Evolutionary conservation across 2,888 invertebrate genomes (phyloP), one percentile per base, ranked within the genome.

Genomic region (Tenthredo notha): DNA sequence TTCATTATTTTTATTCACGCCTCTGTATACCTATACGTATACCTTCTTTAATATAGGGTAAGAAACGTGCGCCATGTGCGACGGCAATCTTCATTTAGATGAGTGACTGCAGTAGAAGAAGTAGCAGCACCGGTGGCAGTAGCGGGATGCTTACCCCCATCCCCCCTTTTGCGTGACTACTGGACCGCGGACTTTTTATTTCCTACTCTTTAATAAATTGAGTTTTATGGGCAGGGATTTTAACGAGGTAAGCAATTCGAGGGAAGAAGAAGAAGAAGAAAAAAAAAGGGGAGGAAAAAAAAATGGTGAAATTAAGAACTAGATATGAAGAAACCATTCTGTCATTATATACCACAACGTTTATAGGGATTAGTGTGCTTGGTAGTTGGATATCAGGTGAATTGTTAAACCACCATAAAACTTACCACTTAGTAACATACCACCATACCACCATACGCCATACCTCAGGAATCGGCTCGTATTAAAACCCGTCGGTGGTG

Each of bases 41-140:
- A 18, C 33, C 80, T 61, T 43, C 58, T 37, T 78, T 65, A 67
- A 18, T 82, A 84, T n/a, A 37, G 61, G 29, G 83, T 18, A 83
- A 67, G 83, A 67, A 67, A 43, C 37, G n/a, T 67, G 83, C 67
- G 83, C 67, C 43, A 74, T 40, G 74, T 74, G 40, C 40, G 74
- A 74, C 43, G 29, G 84, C 75, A 84, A 54, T 84, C 84, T 84
- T 84, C 84, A 84, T 84, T 84, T 77, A 43, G 84, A 75, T 75
- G 84, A 84, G 75, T 84, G 84, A 67, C 67, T 67, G 67, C 67
- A 67, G 67, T 54, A 54, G 54, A 7, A 67, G 18, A 18, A 67
- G 33, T 18, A 67, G 18, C 18, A 67, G 33, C 33, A 67, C 5
- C 29, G 15, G n/a, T n/a, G n/a, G 65, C 65, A 29, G 29, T 29